Base-by-base conservation (phyloP, 2,113 vertebrate species). In the Lontra canadensis region DNA sequence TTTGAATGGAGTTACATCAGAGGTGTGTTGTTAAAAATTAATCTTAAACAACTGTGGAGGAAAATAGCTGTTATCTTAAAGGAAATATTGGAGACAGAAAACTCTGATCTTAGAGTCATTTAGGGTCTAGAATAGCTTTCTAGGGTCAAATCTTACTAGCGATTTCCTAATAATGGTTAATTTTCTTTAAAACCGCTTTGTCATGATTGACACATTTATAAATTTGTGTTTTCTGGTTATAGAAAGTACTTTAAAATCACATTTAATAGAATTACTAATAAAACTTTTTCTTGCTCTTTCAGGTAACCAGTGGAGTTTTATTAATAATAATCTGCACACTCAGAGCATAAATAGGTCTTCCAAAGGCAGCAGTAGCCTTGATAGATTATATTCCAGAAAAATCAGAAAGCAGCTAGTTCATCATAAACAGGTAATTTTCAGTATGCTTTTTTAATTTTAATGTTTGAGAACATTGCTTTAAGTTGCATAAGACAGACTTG, bases 251-350 rank as follows among this genome's bases (percentile, higher is more conserved):
- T 88, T 90, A 83, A 76, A 97, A 47, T 90, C 36, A 81, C 23
- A 82, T 79, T 96, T 76, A 52, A 55, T 21, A 71, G 34, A 88
- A 86, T 81, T 91, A 80, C 39, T 97, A 78, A 94, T 88, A 74
- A 71, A 82, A 36, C 21, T 20, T 94, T 89, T 96, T 23, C 44
- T 97, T 98, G 93, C 87, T 65, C 25, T 78, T 65, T 2, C 97
- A 99, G 99, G 99, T 94, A 99, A 99, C 98, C 99, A 99, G 96
- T 99, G 99, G 99, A 99, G 99, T 98, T 99, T 99, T 98, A 99
- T 99, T 98, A 99, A 99, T 96, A 99, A 99, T 97, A 99, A 98
- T 97, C 99, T 99, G 88, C 99, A 99, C 96, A 99, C 99, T 79
- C 99, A 99, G 98, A 99, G 98, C 97, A 98, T 99, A 84, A 99